Evolutionary conservation across 2,113 vertebrate species (phyloP).

Genomic region (Tyrannus savana): DNA sequence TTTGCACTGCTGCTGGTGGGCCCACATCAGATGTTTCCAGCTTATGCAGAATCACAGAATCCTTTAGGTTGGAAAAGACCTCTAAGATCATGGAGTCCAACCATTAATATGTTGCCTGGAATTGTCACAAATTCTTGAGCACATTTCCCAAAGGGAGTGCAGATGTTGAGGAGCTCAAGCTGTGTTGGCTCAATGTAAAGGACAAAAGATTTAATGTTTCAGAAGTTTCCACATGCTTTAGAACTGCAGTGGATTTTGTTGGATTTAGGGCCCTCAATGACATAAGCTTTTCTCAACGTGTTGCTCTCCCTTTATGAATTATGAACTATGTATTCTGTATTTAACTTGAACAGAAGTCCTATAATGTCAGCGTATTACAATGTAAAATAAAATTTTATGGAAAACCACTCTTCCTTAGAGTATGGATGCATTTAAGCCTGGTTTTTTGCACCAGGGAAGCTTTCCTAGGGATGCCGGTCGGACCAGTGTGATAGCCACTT

Average conservation of each 20-base stretch:
- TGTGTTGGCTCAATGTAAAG: background rate
- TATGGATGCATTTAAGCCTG: background rate
- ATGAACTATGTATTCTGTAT: background rate
- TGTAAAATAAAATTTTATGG: background rate
- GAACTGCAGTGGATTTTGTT: background rate
- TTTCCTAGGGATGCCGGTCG: background rate
- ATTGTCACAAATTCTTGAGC: background rate
- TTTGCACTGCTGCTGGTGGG: background rate
- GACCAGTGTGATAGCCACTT: background rate
- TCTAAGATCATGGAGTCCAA: background rate
- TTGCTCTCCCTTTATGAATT: background rate
- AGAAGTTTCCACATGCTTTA: background rate
- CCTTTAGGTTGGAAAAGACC: background rate
- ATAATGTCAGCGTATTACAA: background rate
- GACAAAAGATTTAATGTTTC: background rate
- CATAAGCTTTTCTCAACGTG: background rate
- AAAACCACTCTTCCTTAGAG: fast-evolving
- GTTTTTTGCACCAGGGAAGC: background rate
- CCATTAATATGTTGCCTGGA: background rate
- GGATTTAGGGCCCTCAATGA: background rate
- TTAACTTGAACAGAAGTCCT: background rate
- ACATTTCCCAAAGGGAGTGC: background rate
- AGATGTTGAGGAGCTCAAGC: background rate
- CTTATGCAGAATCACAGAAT: background rate
- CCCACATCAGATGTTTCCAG: background rate